Evolutionary conservation across 2,797 vertebrate species (phyloP).

Genomic region (Carduelis carduelis): DNA sequence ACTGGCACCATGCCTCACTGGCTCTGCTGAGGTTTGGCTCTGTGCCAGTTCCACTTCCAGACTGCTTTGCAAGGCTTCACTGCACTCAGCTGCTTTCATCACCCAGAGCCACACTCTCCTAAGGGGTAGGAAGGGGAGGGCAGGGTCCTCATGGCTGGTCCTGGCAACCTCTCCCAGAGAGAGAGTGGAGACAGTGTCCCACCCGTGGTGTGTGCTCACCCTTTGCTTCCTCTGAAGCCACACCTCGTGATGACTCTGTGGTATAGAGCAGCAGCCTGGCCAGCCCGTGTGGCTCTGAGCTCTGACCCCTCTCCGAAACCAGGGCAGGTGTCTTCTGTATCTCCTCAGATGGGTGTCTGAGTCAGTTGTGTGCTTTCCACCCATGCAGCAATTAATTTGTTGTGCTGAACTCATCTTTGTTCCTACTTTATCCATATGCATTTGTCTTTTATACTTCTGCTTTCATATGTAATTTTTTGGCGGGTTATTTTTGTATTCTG

Average conservation of each 20-base stretch:
- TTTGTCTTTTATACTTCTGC: background rate
- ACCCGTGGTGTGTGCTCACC: background rate
- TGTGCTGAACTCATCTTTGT: background rate
- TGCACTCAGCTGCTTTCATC: background rate
- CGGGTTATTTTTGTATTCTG: background rate
- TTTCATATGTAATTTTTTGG: background rate
- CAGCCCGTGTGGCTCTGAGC: background rate
- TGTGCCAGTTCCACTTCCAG: background rate
- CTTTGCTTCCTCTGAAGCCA: background rate
- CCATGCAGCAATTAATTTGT: background rate
- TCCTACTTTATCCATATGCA: background rate
- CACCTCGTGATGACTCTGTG: fast-evolving
- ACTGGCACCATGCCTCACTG: fast-evolving
- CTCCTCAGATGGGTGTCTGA: background rate
- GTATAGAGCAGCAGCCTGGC: too few relatives aligned
- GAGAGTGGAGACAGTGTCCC: background rate
- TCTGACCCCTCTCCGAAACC: fast-evolving
- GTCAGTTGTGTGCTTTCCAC: background rate
- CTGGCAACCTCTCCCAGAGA: background rate
- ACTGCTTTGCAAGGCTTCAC: background rate
- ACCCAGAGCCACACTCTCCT: background rate
- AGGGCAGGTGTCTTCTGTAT: background rate
- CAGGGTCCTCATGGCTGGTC: too few relatives aligned
- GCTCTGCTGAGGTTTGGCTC: background rate
- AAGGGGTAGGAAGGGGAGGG: background rate